Conservation (phyloP, 2,888 invertebrate species). For the Yponomeuta plumbellus region DNA sequence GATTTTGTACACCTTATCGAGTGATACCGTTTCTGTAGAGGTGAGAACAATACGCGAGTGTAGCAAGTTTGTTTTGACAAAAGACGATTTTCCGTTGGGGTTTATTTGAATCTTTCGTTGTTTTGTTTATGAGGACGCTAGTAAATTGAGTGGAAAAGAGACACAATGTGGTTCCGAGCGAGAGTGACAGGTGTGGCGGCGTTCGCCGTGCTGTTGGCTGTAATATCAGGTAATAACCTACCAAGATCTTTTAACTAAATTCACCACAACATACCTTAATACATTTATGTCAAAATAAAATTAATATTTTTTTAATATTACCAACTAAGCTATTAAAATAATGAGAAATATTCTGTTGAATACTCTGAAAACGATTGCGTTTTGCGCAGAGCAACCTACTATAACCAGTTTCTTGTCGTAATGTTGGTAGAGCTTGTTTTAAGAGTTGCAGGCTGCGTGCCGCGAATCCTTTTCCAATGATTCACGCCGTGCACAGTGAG, state of each 20-base stretch:
- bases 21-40: slow-evolving; percentile 50
- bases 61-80: slow-evolving; percentile 57
- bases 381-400: slow-evolving; percentile 8
- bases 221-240: slow-evolving; percentile 59
- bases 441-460: slow-evolving; percentile 33
- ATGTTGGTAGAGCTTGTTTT: slow-evolving; percentile 33
- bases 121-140: slow-evolving; percentile 55
- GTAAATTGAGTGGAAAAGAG: slow-evolving; percentile 61
- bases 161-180: slow-evolving; percentile 63
- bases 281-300: not conserved
- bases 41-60: slow-evolving; percentile 63
- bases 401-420: slow-evolving; percentile 28
- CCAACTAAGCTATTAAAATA: too few relatives aligned
- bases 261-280: not conserved
- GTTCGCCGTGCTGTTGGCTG: slow-evolving; percentile 61
- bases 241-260: not conserved
- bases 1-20: slow-evolving; percentile 53
- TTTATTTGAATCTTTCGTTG: slow-evolving; percentile 56
- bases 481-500: not conserved
- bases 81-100: slow-evolving; percentile 48
- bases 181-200: slow-evolving; percentile 72
- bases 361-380: slow-evolving; percentile 2
- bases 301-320: too few relatives aligned
- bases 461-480: slow-evolving; percentile 16
- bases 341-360: not conserved